Base-by-base conservation (phyloP, 2,113 vertebrate genomes). In the Nerophis lumbriciformis region DNA sequence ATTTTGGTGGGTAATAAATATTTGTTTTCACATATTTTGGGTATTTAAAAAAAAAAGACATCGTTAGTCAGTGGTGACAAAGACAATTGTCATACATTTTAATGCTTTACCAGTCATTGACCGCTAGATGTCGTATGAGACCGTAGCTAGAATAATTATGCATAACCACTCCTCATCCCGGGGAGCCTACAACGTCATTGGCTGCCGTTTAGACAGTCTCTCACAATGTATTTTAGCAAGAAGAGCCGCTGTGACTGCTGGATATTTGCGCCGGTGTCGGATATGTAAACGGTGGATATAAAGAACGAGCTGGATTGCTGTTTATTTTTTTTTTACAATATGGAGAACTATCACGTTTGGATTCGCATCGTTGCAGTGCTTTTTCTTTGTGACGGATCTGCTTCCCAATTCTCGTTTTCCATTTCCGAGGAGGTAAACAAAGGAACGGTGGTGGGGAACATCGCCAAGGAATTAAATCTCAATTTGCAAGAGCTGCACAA, bases 381-480 rank as follows among this genome's bases (percentile, higher is more conserved):
- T 58, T 80, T 50, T 76, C 50, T 80, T 50, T 71, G 67, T 73
- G 61, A 76, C 12, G 52, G 56, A 37, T 63, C 61, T 49, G 63
- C 61, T 8, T 78, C 84, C 10, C 83, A 87, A n/a, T 66, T 87
- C 2, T 75, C 79, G 0, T 88, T 85, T 63, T 79, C 84, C 3
- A 53, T 88, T 39, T 69, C 67, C 13, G 87, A 90, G 76, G 88
- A 89, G 63, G 68, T 59, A 62, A 77, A 84, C 76, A 83, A 84
- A 71, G 89, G 85, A 37, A 68, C 84, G 5, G 63, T 81, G 4
- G 73, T 89, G 35, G 88, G 88, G 0, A 87, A 88, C 61, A 65
- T 89, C 44, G 84, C 81, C 1, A 89, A 88, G 73, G 88, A 89
- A 73, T 73, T 89, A 6, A 75, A 82, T 12, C 6, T 90, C 0